Base-by-base conservation (phyloP, 2,113 vertebrate genomes). In the Ahaetulla prasina region DNA sequence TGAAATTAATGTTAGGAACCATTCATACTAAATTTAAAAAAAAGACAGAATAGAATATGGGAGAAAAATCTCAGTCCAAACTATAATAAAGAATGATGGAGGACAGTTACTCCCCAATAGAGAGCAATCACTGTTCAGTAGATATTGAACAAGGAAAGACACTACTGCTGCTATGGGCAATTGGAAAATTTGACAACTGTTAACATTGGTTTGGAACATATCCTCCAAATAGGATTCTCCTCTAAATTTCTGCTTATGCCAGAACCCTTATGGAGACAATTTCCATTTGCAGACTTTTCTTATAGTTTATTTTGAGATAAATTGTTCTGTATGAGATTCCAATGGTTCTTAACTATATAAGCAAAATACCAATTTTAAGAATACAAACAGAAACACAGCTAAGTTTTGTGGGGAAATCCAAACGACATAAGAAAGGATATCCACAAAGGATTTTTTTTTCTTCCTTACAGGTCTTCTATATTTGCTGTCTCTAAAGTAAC, bases 101-200 rank as follows among this genome's bases (percentile, higher is more conserved):
- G 53, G 74, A 74, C 10, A 22, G 0, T 6, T 68, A 47, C 49
- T 20, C 30, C 4, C 45, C 50, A 45, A 47, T 74, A 43, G n/a
- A 74, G 92, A 95, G 91, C 45, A 88, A 90, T 95, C 95, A 92
- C 25, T 93, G 0, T 60, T 60, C 57, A 60, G 57, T 91, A 94
- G 94, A 91, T 93, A 86, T 91, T 95, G 94, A 94, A 84, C 88
- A 95, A 52, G 63, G 92, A 96, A 96, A 96, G 93, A 96, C 96
- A 95, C 95, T 96, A 94, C 92, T 95, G 96, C 96, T 87, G 90
- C 11, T 57, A 35, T 49, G 89, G 94, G 52, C 94, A 97, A 97
- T 98, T 97, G 97, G 97, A 96, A 95, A 96, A 97, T n/a, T 94
- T 96, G 95, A 14, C 94, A 96, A 96, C 97, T 97, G 97, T 92